Conservation (phyloP, 2,797 vertebrate genomes). For the Leptodactylus fallax region DNA sequence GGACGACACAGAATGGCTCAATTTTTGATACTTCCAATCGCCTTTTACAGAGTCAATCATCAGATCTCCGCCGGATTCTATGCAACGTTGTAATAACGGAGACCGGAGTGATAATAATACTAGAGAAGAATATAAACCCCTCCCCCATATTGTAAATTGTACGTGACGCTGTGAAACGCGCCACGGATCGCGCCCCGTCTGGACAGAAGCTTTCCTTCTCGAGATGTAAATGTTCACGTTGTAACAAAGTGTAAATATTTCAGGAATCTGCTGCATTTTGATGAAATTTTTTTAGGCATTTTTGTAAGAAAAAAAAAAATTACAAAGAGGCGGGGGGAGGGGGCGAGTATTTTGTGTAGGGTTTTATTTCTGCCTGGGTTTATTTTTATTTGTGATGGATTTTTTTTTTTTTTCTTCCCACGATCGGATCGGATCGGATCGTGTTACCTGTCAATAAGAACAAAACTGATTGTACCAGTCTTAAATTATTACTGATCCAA, state of each 20-base stretch:
- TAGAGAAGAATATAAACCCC: neutral
- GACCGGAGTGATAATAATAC: neutral
- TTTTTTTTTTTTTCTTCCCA: slow-evolving; percentile 74
- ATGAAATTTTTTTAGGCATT: slow-evolving; percentile 91
- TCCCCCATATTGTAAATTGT: slow-evolving; percentile 73
- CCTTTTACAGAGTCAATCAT: neutral
- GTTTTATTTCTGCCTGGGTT: slow-evolving; percentile 82
- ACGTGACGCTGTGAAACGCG: slow-evolving; percentile 71
- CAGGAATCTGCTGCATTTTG: slow-evolving; percentile 91
- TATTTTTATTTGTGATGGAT: slow-evolving; percentile 79
- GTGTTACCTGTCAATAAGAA: slow-evolving; percentile 78
- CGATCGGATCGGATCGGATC: slow-evolving; percentile 80
- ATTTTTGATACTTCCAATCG: slow-evolving; percentile 7
- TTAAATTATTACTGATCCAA: slow-evolving; percentile 99
- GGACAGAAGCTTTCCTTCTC: slow-evolving; percentile 72
- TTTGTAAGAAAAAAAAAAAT: slow-evolving; percentile 82
- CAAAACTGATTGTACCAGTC: slow-evolving; percentile 94
- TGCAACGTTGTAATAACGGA: slow-evolving; percentile 88
- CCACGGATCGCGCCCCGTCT: slow-evolving; percentile 73
- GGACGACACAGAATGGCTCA: neutral
- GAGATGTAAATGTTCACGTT: slow-evolving; percentile 91
- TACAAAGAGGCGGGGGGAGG: slow-evolving; percentile 76
- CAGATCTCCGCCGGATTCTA: slow-evolving; percentile 79
- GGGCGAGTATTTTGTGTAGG: slow-evolving; percentile 95
- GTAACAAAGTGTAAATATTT: slow-evolving; percentile 96